Base-by-base conservation (phyloP, 2,113 vertebrate species). In the Oreochromis tanganicae region DNA sequence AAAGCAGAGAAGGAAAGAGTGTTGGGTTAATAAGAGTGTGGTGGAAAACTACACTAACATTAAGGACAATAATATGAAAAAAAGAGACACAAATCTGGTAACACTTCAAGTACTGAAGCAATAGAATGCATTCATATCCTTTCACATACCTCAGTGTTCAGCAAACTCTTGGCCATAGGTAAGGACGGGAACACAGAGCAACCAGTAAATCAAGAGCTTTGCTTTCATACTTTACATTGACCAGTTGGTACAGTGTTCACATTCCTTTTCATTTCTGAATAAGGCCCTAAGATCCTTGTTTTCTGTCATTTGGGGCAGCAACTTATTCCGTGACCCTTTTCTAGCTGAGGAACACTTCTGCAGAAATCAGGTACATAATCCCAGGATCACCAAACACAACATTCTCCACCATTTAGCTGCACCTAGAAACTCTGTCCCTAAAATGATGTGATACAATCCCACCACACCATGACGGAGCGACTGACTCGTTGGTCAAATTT, bases 101-200 rank as follows among this genome's bases (percentile, higher is more conserved):
- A 73, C 13, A 17, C 21, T 2, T 73, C 21, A 29, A 48, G 14
- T 71, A 73, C 41, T 48, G 21, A 73, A 46, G 21, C 38, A 48
- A 7, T 46, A 17, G 21, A 27, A 73, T 48, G 0, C 2, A 73
- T 46, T 73, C 13, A 29, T 17, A 48, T 48, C 1, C 0, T 29
- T 73, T 48, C 48, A 73, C 41, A 27, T 17, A 46, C 14, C 27
- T 73, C 16, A 46, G 21, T 73, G 21, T 29, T 27, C 17, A 36
- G 59, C 59, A 38, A 66, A 66, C 10, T 11, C 10, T 36, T 66
- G 34, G 10, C 34, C 19, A 66, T 66, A 38, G 61, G 34, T 38
- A 38, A 21, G 61, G 19, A 38, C n/a, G 34, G 6, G 34, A 36
- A 14, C 56, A 59, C 17, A 61, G 3, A 17, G 10, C 4, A 68